A percentile compares a stretch with the other conserved stretches of the same genome.
Evolutionary conservation across 2,797 vertebrate species (phyloP).

Genomic region (Rhynchotus rufescens): DNA sequence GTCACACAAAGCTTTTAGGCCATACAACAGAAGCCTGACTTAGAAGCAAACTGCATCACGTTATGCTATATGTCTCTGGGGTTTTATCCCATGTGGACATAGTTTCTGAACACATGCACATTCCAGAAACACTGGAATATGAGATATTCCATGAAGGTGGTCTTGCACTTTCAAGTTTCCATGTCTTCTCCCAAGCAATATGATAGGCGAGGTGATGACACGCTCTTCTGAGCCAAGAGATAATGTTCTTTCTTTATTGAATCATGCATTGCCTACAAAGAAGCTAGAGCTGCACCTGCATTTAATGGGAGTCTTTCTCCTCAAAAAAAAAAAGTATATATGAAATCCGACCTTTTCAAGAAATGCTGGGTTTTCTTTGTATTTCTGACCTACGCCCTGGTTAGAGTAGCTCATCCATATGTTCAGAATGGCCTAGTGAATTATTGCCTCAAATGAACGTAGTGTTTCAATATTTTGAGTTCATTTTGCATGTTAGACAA

Average conservation of each 20-base stretch:
- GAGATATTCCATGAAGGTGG: constrained; percentile 24
- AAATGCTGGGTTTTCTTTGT: not conserved
- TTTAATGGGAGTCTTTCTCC: not conserved
- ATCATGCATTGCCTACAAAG: not conserved
- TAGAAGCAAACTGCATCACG: constrained; percentile 43
- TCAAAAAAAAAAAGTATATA: not conserved
- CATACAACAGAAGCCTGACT: constrained; percentile 37
- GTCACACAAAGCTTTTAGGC: constrained; percentile 57
- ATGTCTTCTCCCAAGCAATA: not conserved
- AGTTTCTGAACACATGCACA: constrained; percentile 30
- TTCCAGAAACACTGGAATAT: constrained; percentile 14
- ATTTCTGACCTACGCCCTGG: not conserved
- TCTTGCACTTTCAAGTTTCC: not conserved
- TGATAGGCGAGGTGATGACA: not conserved
- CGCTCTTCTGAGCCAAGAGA: not conserved
- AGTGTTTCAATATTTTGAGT: not conserved
- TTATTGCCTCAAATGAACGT: not conserved
- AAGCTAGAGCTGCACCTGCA: not conserved
- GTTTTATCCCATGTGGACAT: constrained; percentile 5
- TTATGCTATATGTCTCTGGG: constrained; percentile 42
- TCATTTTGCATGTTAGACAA: constrained; percentile 32
- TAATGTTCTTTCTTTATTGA: not conserved
- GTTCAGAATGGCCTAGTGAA: constrained; percentile 27
- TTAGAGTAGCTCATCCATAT: not conserved
- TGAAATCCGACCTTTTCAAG: not conserved